Percentiles rank a stretch among this genome's conserved stretches.
phyloP scores from a whole-genome alignment of 2,113 vertebrate genomes.

The Helogale parvula region DNA sequence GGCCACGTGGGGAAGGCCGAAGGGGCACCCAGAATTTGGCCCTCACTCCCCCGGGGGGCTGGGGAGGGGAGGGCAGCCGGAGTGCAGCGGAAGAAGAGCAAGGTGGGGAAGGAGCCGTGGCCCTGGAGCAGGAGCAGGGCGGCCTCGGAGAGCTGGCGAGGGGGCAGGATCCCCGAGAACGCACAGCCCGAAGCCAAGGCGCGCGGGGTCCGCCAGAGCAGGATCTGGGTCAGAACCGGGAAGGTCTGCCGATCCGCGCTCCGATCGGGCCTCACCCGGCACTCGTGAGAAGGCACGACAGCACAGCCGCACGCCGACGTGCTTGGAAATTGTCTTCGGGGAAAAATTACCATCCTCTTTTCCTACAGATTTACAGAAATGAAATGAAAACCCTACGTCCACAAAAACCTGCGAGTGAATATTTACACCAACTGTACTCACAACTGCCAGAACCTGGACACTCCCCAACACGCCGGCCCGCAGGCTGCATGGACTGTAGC shows the following conservation, averaged over 20 bases:
- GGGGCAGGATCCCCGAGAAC: background rate
- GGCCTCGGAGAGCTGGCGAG: accelerated
- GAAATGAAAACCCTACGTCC: background rate
- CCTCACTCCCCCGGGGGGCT: background rate
- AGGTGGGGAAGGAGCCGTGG: accelerated
- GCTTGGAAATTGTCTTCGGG: background rate
- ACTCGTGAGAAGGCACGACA: accelerated
- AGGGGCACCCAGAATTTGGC: background rate
- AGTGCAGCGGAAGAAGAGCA: accelerated
- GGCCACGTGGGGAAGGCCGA: background rate
- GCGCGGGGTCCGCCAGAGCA: too few relatives aligned
- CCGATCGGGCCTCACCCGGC: background rate
- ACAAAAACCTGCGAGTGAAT: background rate
- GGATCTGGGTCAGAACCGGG: background rate
- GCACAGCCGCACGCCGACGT: background rate
- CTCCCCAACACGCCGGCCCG: background rate
- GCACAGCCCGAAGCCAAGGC: accelerated
- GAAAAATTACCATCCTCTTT: background rate
- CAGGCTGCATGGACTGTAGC: background rate
- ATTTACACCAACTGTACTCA: background rate
- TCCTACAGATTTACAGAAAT: background rate
- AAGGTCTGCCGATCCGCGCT: background rate
- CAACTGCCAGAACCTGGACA: background rate
- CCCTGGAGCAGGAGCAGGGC: background rate
- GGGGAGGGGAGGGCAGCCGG: too few relatives aligned